These are phyloP conservation scores for Euplagia quadripunctaria DNA, from an alignment of 2,888 invertebrate species.

Conservation along the genomic window DNA sequence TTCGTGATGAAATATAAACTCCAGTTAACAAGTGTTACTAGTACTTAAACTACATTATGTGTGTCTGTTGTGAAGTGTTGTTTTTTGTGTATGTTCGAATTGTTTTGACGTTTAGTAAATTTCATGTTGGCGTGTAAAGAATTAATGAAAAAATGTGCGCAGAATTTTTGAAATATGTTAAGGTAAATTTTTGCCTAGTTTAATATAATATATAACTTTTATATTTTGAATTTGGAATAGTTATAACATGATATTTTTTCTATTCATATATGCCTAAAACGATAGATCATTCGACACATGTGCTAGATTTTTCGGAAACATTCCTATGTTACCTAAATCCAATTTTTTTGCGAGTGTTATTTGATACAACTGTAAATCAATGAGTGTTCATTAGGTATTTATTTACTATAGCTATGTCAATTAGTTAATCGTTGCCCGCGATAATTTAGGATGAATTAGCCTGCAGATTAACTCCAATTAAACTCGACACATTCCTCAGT, in stretches of 20 bases:
- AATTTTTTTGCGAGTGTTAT: background rate
- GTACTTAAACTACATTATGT: background rate
- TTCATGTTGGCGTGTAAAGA: background rate
- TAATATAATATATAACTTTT: background rate
- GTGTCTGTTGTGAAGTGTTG: background rate
- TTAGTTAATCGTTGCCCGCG: background rate
- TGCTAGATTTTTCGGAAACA: background rate
- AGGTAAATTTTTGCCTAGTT: slow-evolving; percentile 38
- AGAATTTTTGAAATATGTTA: slow-evolving; percentile 47
- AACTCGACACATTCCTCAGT: background rate
- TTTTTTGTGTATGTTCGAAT: background rate
- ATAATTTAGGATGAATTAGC: background rate
- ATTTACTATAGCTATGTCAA: too few relatives aligned
- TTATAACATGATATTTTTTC: too few relatives aligned
- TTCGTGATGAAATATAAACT: background rate
- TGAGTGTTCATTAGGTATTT: too few relatives aligned
- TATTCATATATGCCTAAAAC: too few relatives aligned
- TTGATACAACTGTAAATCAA: background rate
- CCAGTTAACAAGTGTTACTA: background rate
- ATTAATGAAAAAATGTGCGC: slow-evolving; percentile 42
- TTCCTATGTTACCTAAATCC: background rate
- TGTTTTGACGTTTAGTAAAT: background rate
- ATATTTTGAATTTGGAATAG: too few relatives aligned
- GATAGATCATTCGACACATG: background rate
- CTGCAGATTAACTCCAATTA: background rate